Conservation (phyloP, 2,113 vertebrate genomes). For the Canis aureus region DNA sequence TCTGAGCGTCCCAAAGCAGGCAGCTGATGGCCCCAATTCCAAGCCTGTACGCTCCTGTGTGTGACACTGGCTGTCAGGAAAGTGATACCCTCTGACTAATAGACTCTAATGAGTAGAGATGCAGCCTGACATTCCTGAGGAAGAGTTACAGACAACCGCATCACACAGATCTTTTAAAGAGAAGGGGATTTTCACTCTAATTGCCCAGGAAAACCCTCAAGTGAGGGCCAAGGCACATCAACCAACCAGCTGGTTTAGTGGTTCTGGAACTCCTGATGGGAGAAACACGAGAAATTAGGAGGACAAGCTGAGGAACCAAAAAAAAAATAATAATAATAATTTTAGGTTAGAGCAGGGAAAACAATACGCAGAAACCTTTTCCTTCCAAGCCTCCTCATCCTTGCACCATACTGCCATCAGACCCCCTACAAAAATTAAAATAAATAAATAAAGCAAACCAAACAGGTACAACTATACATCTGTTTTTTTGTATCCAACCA, state of each 20-base stretch:
- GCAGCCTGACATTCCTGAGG: constrained; percentile 56
- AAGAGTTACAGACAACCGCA: neutral
- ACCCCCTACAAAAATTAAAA: neutral
- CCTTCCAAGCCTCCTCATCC: neutral
- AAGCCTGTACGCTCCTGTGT: neutral
- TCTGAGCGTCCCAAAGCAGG: neutral
- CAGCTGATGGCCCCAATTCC: neutral
- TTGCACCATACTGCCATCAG: neutral
- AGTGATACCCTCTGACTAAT: constrained; percentile 55
- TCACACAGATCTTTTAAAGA: neutral
- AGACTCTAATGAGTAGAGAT: constrained; percentile 32
- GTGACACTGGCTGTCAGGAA: constrained; percentile 61
- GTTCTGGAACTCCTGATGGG: neutral
- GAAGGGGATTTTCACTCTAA: constrained; percentile 68
- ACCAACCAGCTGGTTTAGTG: constrained; percentile 7
- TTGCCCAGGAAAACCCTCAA: constrained; percentile 22
- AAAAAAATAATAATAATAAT: too few relatives aligned
- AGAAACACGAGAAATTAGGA: constrained; percentile 43
- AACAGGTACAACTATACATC: constrained; percentile 49
- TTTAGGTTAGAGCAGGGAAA: constrained; percentile 56
- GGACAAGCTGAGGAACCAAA: neutral
- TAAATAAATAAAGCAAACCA: neutral
- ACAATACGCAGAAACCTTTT: neutral
- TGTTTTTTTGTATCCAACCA: constrained; percentile 37
- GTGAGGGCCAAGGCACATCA: neutral